Percentiles rank a stretch among this genome's conserved stretches.
phyloP scores from a whole-genome alignment of 2,888 invertebrate species.

The Thelaira solivaga region DNA sequence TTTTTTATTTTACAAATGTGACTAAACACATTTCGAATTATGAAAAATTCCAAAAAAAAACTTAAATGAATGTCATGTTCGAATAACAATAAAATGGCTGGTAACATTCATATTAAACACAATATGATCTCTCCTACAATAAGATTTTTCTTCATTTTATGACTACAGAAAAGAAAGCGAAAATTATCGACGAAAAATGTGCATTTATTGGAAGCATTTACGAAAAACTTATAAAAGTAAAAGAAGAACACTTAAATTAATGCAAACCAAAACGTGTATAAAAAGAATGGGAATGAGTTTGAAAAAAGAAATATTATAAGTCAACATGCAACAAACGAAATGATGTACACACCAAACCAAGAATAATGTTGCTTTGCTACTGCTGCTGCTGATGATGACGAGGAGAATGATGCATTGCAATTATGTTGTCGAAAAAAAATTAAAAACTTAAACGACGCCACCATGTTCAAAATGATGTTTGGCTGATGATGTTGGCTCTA shows the following conservation, averaged over 20 bases:
- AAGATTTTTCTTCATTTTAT: not conserved
- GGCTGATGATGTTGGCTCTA: slow-evolving; percentile 35
- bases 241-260: slow-evolving; percentile 53
- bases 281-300: slow-evolving; percentile 3
- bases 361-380: slow-evolving; percentile 27
- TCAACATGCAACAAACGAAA: slow-evolving; percentile 46
- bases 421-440: slow-evolving; percentile 62
- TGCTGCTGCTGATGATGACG: slow-evolving; percentile 26
- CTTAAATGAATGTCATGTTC: slow-evolving; percentile 46
- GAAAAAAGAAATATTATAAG: slow-evolving; percentile 26
- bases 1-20: not conserved
- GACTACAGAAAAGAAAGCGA: slow-evolving; percentile 38
- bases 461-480: slow-evolving; percentile 59
- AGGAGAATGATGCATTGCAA: slow-evolving; percentile 58
- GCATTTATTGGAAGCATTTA: slow-evolving; percentile 30
- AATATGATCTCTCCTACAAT: slow-evolving; percentile 29
- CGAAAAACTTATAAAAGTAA: slow-evolving; percentile 27
- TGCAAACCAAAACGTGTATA: slow-evolving; percentile 40
- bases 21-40: not conserved
- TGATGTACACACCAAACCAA: no score
- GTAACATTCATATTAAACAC: slow-evolving; percentile 23
- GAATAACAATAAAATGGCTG: slow-evolving; percentile 35
- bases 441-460: slow-evolving; percentile 62
- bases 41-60: slow-evolving; percentile 17
- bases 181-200: slow-evolving; percentile 27